Evolutionary conservation across 2,888 invertebrate genomes (phyloP).

Genomic region (Dexiosoma caninum): DNA sequence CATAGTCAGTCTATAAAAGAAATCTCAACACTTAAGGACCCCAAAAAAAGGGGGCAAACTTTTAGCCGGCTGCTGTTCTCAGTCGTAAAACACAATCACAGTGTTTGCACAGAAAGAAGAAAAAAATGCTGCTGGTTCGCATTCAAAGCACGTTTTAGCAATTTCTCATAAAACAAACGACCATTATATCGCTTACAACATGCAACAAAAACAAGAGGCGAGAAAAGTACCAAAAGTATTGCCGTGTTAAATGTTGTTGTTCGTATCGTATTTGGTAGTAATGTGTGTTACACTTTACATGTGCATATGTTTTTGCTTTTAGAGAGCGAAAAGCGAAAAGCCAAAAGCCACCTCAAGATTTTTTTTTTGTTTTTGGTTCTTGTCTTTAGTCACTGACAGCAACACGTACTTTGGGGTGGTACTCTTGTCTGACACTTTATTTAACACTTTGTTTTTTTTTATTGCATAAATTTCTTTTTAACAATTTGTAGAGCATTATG

Average conservation of each 20-base stretch:
- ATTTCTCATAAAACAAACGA: conserved; percentile 78
- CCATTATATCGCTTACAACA: conserved; percentile 72
- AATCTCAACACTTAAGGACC: conserved; percentile 53
- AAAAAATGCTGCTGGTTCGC: conserved; percentile 56
- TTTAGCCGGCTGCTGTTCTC: conserved; percentile 44
- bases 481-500: conserved; percentile 47
- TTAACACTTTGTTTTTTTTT: conserved; percentile 52
- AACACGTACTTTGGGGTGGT: conserved; percentile 54
- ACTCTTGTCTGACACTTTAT: conserved; percentile 35
- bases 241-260: conserved; percentile 34
- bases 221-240: conserved; percentile 29
- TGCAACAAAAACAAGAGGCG: conserved; percentile 37
- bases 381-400: conserved; percentile 54
- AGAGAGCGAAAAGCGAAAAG: not conserved
- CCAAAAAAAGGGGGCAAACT: conserved; percentile 42
- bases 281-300: conserved; percentile 38
- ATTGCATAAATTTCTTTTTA: conserved; percentile 28
- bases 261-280: conserved; percentile 19
- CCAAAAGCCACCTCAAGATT: conserved; percentile 18
- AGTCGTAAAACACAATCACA: conserved; percentile 45
- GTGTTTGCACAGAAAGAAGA: not conserved
- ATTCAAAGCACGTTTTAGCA: conserved; percentile 77
- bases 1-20: conserved; percentile 51
- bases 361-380: conserved; percentile 17
- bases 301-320: not conserved